Evolutionary conservation across 2,797 vertebrate genomes (phyloP).

Genomic region (Echiichthys vipera): DNA sequence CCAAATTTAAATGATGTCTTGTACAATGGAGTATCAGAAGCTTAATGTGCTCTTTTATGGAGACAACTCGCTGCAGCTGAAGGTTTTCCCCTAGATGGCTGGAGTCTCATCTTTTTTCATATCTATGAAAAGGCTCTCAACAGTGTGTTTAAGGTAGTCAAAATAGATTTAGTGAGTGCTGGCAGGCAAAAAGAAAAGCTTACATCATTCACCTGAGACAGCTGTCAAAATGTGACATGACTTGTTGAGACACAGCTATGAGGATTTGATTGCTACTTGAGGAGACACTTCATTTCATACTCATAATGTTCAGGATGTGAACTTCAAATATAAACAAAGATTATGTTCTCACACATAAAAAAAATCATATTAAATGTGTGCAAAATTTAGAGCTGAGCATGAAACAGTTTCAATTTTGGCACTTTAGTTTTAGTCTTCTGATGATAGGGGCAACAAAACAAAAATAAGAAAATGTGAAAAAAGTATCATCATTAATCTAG

Average conservation of each 20-base stretch:
- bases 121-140: neutral
- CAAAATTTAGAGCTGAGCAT: neutral
- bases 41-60: slow-evolving; percentile 37
- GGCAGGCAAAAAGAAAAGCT: slow-evolving; percentile 38
- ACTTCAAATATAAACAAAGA: neutral
- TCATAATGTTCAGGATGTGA: neutral
- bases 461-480: too few species aligned
- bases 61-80: slow-evolving; percentile 14
- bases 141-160: slow-evolving; percentile 9
- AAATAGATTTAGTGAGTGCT: slow-evolving; percentile 36
- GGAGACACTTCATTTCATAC: neutral
- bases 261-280: slow-evolving; percentile 11
- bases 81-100: slow-evolving; percentile 1
- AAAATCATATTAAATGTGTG: neutral
- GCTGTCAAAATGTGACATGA: slow-evolving; percentile 41
- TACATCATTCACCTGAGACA: slow-evolving; percentile 48
- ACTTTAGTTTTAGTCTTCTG: neutral
- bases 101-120: neutral
- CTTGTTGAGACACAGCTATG: neutral
- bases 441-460: neutral
- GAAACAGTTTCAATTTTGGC: neutral
- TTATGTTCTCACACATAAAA: neutral
- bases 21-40: slow-evolving; percentile 27
- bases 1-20: slow-evolving; percentile 53
- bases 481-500: neutral